Evolutionary conservation across 1,140 invertebrate genomes (phyloP).

Genomic region (Agrypnia vestita): DNA sequence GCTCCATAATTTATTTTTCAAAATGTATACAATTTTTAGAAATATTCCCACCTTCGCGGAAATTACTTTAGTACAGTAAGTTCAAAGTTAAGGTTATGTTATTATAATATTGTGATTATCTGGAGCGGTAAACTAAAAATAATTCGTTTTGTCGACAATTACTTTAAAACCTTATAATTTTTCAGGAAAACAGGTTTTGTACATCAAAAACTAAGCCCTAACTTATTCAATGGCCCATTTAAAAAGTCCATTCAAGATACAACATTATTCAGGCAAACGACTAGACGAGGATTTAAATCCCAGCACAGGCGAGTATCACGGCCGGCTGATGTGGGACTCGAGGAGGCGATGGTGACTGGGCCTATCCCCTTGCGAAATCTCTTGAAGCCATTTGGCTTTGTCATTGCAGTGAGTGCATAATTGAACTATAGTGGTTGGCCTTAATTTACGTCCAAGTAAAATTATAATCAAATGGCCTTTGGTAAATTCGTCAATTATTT

Average conservation of each 20-base stretch:
- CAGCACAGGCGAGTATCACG: conserved; percentile 45
- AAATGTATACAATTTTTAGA: conserved; percentile 40
- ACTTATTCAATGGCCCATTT: conserved; percentile 19
- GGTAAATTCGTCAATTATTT: too few species aligned
- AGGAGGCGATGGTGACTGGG: conserved; percentile 63
- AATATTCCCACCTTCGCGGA: conserved; percentile 36
- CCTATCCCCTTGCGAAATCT: conserved; percentile 49
- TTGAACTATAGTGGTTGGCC: too few species aligned
- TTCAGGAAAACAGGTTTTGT: conserved; percentile 46
- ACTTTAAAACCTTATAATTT: neutral
- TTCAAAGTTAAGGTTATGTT: conserved; percentile 43
- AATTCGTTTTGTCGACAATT: neutral
- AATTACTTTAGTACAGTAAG: conserved; percentile 42
- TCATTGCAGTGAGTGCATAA: neutral
- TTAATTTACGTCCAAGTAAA: too few species aligned
- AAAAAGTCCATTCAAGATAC: conserved; percentile 23
- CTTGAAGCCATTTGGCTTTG: conserved; percentile 2
- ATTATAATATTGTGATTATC: neutral
- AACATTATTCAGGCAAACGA: conserved; percentile 47
- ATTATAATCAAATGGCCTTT: too few species aligned
- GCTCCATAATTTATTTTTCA: neutral
- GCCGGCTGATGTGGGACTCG: conserved; percentile 41
- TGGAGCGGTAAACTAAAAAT: neutral
- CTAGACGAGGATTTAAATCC: conserved; percentile 52
- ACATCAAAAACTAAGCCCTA: conserved; percentile 29